Evolutionary conservation across 1,140 invertebrate genomes (phyloP).

Genomic region (Drosophila leontia): DNA sequence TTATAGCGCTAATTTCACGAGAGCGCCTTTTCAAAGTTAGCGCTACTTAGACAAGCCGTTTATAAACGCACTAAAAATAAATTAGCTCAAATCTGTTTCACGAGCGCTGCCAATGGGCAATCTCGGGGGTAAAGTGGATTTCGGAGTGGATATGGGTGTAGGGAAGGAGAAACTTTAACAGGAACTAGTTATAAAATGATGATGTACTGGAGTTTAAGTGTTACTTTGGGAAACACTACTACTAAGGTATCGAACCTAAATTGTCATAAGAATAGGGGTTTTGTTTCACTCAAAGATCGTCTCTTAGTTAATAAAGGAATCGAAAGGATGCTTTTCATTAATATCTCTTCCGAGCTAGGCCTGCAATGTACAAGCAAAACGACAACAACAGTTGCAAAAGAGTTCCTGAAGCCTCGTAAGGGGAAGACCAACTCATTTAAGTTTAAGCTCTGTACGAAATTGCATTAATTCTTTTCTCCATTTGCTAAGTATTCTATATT

Average conservation of each 20-base stretch:
- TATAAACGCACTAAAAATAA: conserved; percentile 79
- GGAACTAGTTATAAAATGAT: not conserved
- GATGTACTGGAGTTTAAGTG: not conserved
- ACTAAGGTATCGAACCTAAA: too few relatives aligned
- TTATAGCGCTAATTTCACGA: conserved; percentile 73
- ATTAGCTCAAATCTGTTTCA: conserved; percentile 64
- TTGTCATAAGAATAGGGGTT: too few relatives aligned
- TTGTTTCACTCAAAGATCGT: too few relatives aligned
- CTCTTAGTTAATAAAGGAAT: too few relatives aligned
- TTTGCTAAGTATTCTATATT: not conserved
- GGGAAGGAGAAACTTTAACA: not conserved
- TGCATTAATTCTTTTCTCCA: not conserved
- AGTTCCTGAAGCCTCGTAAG: not conserved
- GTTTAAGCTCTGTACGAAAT: not conserved
- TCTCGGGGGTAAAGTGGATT: conserved; percentile 1
- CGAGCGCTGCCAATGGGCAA: conserved; percentile 1
- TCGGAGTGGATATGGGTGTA: not conserved
- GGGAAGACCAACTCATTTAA: not conserved
- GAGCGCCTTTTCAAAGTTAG: conserved; percentile 61
- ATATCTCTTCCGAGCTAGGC: too few relatives aligned
- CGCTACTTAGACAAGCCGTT: conserved; percentile 76
- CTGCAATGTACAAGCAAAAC: not conserved
- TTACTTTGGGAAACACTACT: too few relatives aligned
- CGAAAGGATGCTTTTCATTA: too few relatives aligned
- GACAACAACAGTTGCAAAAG: not conserved